Evolutionary conservation across 2,113 vertebrate species (phyloP).

Genomic region (Trematomus loennbergii): DNA sequence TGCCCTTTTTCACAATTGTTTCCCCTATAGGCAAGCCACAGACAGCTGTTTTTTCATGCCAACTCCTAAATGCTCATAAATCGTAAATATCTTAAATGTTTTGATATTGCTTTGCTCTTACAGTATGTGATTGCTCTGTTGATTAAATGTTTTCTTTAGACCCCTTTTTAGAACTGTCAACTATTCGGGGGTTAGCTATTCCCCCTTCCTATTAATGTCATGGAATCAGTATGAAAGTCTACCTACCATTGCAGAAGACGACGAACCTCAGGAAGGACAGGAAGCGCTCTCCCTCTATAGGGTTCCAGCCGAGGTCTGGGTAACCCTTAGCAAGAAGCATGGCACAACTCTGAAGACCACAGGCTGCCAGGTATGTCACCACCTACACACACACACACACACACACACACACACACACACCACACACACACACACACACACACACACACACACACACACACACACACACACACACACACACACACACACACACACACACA

Average conservation of each 20-base stretch:
- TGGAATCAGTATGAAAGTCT: neutral
- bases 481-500: conserved; percentile 20
- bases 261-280: conserved; percentile 96
- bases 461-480: too few species aligned
- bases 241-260: conserved; percentile 95
- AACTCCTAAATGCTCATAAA: too few species aligned
- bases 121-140: too few species aligned
- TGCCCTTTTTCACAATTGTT: too few species aligned
- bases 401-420: conserved; percentile 54
- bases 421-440: conserved; percentile 37
- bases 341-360: conserved; percentile 95
- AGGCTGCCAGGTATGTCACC: conserved; percentile 95
- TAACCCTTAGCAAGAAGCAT: conserved; percentile 94
- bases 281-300: conserved; percentile 97
- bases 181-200: too few species aligned
- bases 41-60: too few species aligned
- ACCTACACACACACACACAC: conserved; percentile 84
- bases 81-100: too few species aligned
- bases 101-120: too few species aligned
- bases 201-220: too few species aligned
- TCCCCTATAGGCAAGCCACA: too few species aligned
- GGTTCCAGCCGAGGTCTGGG: conserved; percentile 98
- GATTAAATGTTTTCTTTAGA: too few species aligned
- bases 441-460: conserved; percentile 50
- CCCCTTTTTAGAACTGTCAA: too few species aligned